Conservation (phyloP, 2,797 vertebrate genomes). For the Lutjanus campechanus region DNA sequence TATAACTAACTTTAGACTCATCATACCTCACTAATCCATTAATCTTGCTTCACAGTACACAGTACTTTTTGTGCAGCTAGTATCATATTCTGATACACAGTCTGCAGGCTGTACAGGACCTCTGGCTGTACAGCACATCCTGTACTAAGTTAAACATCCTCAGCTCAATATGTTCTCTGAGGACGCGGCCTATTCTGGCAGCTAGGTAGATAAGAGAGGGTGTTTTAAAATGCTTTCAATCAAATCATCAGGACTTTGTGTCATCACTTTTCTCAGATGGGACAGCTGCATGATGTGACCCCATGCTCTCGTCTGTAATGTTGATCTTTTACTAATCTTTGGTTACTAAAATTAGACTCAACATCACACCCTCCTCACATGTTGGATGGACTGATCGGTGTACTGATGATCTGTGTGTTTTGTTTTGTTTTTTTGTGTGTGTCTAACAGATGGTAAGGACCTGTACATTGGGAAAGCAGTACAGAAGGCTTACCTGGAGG, state of each 20-base stretch:
- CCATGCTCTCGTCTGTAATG: neutral
- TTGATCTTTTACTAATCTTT: neutral
- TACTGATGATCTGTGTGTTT: neutral
- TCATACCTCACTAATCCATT: no score
- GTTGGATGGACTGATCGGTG: conserved; percentile 6
- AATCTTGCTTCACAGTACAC: no score
- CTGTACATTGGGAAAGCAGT: conserved; percentile 93
- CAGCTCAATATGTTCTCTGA: conserved; percentile 17
- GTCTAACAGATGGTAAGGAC: conserved; percentile 86
- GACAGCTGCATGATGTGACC: neutral
- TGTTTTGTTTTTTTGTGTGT: conserved; percentile 22
- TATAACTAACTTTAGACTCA: no score
- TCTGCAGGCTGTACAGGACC: conserved; percentile 13
- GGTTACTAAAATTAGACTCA: neutral
- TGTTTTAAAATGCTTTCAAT: conserved; percentile 28
- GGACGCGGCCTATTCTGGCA: conserved; percentile 11
- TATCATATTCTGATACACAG: conserved; percentile 23
- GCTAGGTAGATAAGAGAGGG: conserved; percentile 7
- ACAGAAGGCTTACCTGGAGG: conserved; percentile 96
- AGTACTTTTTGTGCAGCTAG: neutral
- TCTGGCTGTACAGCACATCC: neutral
- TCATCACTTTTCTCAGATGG: neutral
- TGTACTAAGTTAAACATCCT: conserved; percentile 9
- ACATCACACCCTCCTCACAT: neutral
- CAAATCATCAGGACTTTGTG: conserved; percentile 4